Base-by-base conservation (phyloP, 2,797 vertebrate species). In the Sylvilagus floridanus region DNA sequence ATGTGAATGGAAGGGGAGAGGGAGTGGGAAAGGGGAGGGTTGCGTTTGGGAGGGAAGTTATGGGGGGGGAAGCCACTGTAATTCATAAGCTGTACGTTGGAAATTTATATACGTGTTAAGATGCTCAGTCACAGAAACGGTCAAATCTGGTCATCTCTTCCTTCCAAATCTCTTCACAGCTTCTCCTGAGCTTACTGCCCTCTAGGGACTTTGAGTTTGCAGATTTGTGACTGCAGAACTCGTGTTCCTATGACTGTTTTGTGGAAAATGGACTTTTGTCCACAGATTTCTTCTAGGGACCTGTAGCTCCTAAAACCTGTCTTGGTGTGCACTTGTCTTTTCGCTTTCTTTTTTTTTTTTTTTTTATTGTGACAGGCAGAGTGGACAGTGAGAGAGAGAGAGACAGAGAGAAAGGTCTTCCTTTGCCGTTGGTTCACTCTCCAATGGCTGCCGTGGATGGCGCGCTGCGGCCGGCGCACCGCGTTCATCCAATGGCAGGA, bases 91-190 rank as follows among this genome's bases (percentile, higher is more conserved):
- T n/a, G n/a, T n/a, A n/a, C n/a, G n/a, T n/a, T n/a, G n/a, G n/a
- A n/a, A n/a, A n/a, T n/a, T n/a, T n/a, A n/a, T n/a, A n/a, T n/a
- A 92, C 94, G 32, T 91, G 47, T 21, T 95, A 95, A 96, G 96
- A 69, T 77, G 76, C n/a, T 26, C 5, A 93, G 10, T 66, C 37
- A n/a, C 50, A 32, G 35, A 88, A 47, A 13, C 24, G 60, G 60
- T 62, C 62, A 42, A 19, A 52, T 52, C 28, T 63, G 28, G 4
- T 47, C 50, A n/a, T 54, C 62, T 90, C 5, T 24, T 30, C 65
- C 47, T 32, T 83, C 52, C 13, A 42, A 77, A 60, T 47, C 68
- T 91, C 65, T 35, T 10, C 28, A 60, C 17, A 69, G 1, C 22
- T 72, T 84, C 30, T 85, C 24, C 13, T 6, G 50, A 68, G 4